phyloP scores from a whole-genome alignment of 1,140 invertebrate species.

The Oncopodura yosiiana region DNA sequence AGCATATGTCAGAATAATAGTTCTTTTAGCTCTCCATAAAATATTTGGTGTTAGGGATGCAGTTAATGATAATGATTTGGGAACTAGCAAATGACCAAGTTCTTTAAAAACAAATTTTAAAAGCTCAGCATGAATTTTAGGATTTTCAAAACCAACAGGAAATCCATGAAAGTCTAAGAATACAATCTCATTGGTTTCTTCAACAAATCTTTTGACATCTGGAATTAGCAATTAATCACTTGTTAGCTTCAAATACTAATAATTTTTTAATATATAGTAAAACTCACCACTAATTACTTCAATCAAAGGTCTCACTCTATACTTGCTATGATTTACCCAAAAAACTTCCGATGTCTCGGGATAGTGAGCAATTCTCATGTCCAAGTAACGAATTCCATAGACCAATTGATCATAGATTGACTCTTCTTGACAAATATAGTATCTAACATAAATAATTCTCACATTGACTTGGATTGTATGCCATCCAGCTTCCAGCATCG shows the following conservation, averaged over 20 bases:
- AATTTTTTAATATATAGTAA: too few species aligned
- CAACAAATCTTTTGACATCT: conserved; percentile 53
- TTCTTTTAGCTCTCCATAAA: conserved; percentile 26
- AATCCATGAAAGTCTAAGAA: conserved; percentile 54
- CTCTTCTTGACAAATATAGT: conserved; percentile 44
- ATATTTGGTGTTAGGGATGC: conserved; percentile 21
- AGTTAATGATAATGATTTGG: too few species aligned
- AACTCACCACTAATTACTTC: too few species aligned
- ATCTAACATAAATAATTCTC: conserved; percentile 1
- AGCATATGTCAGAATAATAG: conserved; percentile 34
- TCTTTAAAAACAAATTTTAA: conserved; percentile 5
- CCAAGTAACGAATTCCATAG: conserved; percentile 50
- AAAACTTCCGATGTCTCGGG: conserved; percentile 44
- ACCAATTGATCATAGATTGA: conserved; percentile 48
- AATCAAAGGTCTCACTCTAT: conserved; percentile 51
- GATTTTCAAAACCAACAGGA: conserved; percentile 35
- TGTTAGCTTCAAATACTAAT: too few species aligned
- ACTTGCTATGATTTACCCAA: conserved; percentile 59
- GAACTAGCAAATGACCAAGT: not conserved
- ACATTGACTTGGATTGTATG: conserved; percentile 3
- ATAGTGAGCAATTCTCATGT: conserved; percentile 50
- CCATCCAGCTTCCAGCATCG: conserved; percentile 52
- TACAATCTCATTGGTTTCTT: conserved; percentile 52
- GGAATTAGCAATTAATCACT: conserved; percentile 46
- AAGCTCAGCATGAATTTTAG: conserved; percentile 7